These are phyloP conservation scores for Microcaecilia unicolor DNA, from an alignment of 2,797 vertebrate species.

Conservation along the genomic window DNA sequence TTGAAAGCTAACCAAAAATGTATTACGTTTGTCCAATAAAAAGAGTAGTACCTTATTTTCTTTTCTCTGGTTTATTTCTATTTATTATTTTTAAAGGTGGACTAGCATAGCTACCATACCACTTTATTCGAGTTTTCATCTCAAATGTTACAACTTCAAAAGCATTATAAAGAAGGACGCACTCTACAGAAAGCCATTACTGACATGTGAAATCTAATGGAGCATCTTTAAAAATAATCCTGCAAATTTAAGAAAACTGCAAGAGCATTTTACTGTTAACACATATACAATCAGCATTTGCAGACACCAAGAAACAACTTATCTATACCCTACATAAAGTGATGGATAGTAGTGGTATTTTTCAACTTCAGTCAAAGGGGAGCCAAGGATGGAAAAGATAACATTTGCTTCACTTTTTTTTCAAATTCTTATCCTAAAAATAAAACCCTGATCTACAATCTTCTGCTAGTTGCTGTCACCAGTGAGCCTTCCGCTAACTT, in stretches of 20 bases:
- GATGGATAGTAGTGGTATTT: slow-evolving; percentile 22
- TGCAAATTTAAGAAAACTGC: slow-evolving; percentile 2
- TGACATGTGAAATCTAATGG: slow-evolving; percentile 3
- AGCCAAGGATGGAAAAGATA: slow-evolving; percentile 33
- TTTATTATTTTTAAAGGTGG: too few species aligned
- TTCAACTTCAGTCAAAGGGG: slow-evolving; percentile 34
- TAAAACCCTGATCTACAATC: slow-evolving; percentile 33
- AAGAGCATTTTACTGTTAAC: slow-evolving; percentile 21
- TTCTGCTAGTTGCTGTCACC: slow-evolving; percentile 20
- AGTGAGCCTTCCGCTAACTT: slow-evolving; percentile 41
- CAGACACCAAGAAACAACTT: slow-evolving; percentile 39
- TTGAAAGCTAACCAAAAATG: too few species aligned
- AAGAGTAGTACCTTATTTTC: too few species aligned
- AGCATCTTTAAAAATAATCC: neutral
- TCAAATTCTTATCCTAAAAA: slow-evolving; percentile 19
- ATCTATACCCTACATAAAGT: slow-evolving; percentile 14
- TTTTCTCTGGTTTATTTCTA: too few species aligned
- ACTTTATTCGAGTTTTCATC: too few species aligned
- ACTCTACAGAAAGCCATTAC: neutral
- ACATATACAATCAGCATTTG: slow-evolving; percentile 11
- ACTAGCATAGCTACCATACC: too few species aligned
- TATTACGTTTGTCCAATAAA: too few species aligned
- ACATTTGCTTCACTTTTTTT: slow-evolving; percentile 43
- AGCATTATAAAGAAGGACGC: neutral
- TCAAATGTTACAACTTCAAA: too few species aligned